These are phyloP conservation scores for Cynoglossus semilaevis DNA, from an alignment of 2,113 vertebrate species.

Conservation along the genomic window DNA sequence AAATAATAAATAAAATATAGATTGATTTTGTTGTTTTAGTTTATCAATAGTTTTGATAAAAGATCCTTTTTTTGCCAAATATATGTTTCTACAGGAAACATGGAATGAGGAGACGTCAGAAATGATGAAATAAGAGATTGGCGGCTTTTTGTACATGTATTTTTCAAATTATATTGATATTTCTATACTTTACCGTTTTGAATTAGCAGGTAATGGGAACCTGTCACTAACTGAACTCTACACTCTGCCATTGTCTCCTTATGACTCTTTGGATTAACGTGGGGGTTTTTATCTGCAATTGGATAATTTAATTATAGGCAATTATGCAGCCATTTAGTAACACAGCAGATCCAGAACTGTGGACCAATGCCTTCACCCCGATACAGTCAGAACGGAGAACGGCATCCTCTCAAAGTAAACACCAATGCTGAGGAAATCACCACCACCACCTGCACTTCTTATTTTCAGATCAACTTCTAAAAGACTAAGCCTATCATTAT, in stretches of 20 bases:
- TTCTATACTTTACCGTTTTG: not conserved
- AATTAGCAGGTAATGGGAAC: slow-evolving; percentile 41
- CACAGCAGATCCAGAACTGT: slow-evolving; percentile 36
- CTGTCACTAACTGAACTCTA: slow-evolving; percentile 30
- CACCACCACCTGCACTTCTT: slow-evolving; percentile 8
- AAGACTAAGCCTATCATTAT: slow-evolving; percentile 63
- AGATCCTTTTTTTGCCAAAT: slow-evolving; percentile 35
- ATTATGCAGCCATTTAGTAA: slow-evolving; percentile 50
- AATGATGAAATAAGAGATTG: slow-evolving; percentile 7
- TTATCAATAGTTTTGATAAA: slow-evolving; percentile 55
- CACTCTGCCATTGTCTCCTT: slow-evolving; percentile 40
- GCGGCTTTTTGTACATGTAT: not conserved
- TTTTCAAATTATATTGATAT: not conserved
- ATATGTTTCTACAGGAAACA: slow-evolving; percentile 38
- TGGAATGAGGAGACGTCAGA: slow-evolving; percentile 10
- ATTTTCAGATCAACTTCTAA: slow-evolving; percentile 46
- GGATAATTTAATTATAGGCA: slow-evolving; percentile 61
- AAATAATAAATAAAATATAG: slow-evolving; percentile 40
- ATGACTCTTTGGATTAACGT: slow-evolving; percentile 30
- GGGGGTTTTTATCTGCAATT: slow-evolving; percentile 49
- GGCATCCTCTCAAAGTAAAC: slow-evolving; percentile 46
- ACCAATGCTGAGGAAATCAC: slow-evolving; percentile 50
- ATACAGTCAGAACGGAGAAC: slow-evolving; percentile 34
- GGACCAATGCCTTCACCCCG: slow-evolving; percentile 53
- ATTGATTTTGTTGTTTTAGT: slow-evolving; percentile 51